Conservation (phyloP, 2,113 vertebrate genomes). For the Alligator sinensis region DNA sequence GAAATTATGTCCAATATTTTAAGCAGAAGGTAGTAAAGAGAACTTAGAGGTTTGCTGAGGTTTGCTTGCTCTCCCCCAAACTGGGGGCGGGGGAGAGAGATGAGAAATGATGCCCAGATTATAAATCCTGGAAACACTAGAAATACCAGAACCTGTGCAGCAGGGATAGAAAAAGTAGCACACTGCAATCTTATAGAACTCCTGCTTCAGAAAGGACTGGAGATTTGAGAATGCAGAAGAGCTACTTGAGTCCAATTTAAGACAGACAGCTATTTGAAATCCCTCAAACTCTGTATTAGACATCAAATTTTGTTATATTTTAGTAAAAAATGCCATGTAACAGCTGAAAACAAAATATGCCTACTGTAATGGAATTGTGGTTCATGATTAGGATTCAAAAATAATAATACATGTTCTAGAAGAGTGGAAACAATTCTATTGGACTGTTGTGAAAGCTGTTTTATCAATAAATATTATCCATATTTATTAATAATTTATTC, state of each 20-base stretch:
- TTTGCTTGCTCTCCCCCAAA: no score
- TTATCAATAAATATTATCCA: slow-evolving; percentile 41
- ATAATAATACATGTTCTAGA: slow-evolving; percentile 41
- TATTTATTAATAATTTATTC: background rate
- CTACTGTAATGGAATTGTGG: no score
- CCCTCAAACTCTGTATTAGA: background rate
- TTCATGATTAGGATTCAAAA: no score
- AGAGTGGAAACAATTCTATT: slow-evolving; percentile 47
- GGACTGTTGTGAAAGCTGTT: slow-evolving; percentile 42
- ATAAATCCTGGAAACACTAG: background rate
- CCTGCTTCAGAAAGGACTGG: background rate
- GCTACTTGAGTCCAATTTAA: background rate
- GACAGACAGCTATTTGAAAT: background rate
- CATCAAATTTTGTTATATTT: background rate
- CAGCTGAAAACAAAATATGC: background rate
- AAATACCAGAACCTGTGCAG: background rate
- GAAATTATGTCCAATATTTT: no score
- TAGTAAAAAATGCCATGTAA: background rate
- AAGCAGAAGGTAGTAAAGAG: no score
- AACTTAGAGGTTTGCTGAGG: no score
- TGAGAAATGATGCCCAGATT: background rate
- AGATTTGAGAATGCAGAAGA: background rate
- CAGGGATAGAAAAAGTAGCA: background rate
- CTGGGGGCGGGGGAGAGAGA: no score
- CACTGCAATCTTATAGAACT: background rate